phyloP scores from a whole-genome alignment of 2,113 vertebrate species.

The Podiceps cristatus region DNA sequence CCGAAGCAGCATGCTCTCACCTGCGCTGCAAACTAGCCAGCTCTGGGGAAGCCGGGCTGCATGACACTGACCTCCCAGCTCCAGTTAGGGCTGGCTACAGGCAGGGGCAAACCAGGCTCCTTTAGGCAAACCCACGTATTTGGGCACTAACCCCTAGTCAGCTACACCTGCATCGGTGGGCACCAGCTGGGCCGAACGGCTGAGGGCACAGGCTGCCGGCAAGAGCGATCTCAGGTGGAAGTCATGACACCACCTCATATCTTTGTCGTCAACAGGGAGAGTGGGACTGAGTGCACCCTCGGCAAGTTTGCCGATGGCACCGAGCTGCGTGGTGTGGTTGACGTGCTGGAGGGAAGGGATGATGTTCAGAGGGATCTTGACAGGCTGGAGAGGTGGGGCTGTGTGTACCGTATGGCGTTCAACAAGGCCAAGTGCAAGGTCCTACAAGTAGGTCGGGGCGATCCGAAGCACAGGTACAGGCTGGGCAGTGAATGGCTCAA shows the following conservation, averaged over 20 bases:
- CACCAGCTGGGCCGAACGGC: background rate
- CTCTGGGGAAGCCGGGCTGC: rapidly evolving
- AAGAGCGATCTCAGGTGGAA: background rate
- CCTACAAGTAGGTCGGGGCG: too few relatives aligned
- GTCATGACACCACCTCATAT: background rate
- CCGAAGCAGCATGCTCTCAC: rapidly evolving
- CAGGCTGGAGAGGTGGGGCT: too few relatives aligned
- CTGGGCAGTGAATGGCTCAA: too few relatives aligned
- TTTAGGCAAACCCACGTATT: rapidly evolving
- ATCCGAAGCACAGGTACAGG: too few relatives aligned
- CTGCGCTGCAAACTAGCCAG: background rate
- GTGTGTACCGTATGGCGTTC: too few relatives aligned
- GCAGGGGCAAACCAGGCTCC: rapidly evolving
- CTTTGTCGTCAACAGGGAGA: too few relatives aligned
- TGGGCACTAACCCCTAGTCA: background rate
- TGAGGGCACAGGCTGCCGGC: background rate
- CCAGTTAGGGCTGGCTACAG: rapidly evolving
- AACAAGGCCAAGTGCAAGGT: too few relatives aligned
- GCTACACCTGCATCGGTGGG: background rate
- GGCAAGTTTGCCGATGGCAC: too few relatives aligned
- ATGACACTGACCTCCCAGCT: rapidly evolving
- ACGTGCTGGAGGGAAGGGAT: too few relatives aligned
- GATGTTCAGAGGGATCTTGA: too few relatives aligned
- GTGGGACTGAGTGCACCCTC: too few relatives aligned
- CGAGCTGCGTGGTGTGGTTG: too few relatives aligned